A percentile compares a stretch with the other conserved stretches of the same genome.
phyloP scores from a whole-genome alignment of 1,140 invertebrate species.

The Dendroctonus valens region DNA sequence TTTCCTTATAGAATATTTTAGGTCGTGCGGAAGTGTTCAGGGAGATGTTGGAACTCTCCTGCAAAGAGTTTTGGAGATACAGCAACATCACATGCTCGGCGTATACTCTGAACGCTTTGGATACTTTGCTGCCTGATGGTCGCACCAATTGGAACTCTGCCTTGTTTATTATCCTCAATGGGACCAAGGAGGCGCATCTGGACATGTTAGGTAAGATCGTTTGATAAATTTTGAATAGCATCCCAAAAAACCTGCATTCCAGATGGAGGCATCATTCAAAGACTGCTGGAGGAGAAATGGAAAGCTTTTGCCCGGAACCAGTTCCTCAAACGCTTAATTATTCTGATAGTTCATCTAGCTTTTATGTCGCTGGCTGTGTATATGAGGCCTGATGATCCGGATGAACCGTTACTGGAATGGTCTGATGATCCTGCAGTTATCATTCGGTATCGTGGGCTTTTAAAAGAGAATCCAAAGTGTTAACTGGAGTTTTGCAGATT shows the following conservation, averaged over 20 bases:
- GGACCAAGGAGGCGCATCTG: conserved; percentile 95
- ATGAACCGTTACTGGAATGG: conserved; percentile 56
- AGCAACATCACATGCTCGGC: conserved; percentile 99
- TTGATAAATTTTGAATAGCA: not conserved
- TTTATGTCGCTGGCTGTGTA: conserved; percentile 89
- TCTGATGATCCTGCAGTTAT: conserved; percentile 56
- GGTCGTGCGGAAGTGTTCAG: conserved; percentile 94
- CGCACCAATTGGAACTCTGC: conserved; percentile 90
- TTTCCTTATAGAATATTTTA: conserved; percentile 17
- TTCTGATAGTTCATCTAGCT: conserved; percentile 83
- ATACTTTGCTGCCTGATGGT: conserved; percentile 92
- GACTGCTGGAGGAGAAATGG: conserved; percentile 98
- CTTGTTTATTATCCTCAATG: conserved; percentile 96
- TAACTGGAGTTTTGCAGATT: conserved; percentile 22
- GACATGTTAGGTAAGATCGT: conserved; percentile 76
- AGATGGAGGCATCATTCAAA: conserved; percentile 96
- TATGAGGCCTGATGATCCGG: conserved; percentile 68
- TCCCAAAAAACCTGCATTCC: conserved; percentile 1
- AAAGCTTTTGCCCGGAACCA: conserved; percentile 95
- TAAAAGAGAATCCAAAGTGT: not conserved
- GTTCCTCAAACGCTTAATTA: conserved; percentile 86
- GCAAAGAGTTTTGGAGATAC: conserved; percentile 97
- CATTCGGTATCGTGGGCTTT: conserved; percentile 47
- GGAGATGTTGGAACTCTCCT: conserved; percentile 96
- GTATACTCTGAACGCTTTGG: conserved; percentile 93